Conservation (phyloP, 2,113 vertebrate species). For the Setophaga kirtlandii region DNA sequence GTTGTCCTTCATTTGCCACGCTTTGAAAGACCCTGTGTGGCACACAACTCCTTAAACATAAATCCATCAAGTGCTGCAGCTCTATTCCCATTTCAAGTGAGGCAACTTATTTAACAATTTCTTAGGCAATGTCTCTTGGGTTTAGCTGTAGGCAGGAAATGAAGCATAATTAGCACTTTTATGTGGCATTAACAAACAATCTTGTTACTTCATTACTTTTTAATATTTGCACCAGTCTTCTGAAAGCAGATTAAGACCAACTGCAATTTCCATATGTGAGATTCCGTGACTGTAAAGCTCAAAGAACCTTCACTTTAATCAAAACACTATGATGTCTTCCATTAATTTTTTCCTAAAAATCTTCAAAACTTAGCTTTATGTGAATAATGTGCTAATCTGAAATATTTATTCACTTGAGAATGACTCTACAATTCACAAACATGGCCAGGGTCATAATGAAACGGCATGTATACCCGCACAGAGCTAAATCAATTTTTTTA, state of each 20-base stretch:
- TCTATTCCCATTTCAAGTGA: slow-evolving; percentile 50
- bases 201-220: slow-evolving; percentile 80
- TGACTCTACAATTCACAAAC: neutral
- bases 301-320: slow-evolving; percentile 70
- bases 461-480: neutral
- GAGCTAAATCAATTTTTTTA: neutral
- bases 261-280: slow-evolving; percentile 72
- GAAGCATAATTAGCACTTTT: slow-evolving; percentile 76
- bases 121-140: slow-evolving; percentile 61
- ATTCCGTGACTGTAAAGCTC: slow-evolving; percentile 63
- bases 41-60: neutral
- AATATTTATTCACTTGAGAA: neutral
- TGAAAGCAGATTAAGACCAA: slow-evolving; percentile 73
- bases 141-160: slow-evolving; percentile 72
- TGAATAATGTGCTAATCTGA: slow-evolving; percentile 12
- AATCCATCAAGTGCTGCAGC: slow-evolving; percentile 45
- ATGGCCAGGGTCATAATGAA: neutral
- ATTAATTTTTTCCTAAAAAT: neutral
- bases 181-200: slow-evolving; percentile 79
- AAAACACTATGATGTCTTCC: slow-evolving; percentile 53
- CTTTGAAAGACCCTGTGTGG: neutral
- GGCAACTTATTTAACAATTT: slow-evolving; percentile 72
- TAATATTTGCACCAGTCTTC: slow-evolving; percentile 76
- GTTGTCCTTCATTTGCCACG: neutral
- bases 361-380: slow-evolving; percentile 34